phyloP scores from a whole-genome alignment of 2,797 vertebrate genomes.

The Danionella dracula region DNA sequence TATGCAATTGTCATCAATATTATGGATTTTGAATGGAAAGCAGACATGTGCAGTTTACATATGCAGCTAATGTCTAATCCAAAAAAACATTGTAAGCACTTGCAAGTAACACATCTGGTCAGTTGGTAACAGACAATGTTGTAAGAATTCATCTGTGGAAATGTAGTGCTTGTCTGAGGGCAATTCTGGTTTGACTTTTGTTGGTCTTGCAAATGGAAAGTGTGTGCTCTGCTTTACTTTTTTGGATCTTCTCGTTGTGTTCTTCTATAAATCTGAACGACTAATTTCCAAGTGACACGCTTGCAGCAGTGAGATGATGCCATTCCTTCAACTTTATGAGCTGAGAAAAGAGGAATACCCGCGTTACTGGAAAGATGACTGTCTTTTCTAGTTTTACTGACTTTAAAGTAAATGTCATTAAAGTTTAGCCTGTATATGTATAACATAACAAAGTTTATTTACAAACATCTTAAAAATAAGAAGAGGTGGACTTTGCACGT shows the following conservation, averaged over 20 bases:
- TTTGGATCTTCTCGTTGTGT: constrained; percentile 18
- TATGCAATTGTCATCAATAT: neutral
- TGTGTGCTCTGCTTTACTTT: constrained; percentile 13
- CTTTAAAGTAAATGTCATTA: neutral
- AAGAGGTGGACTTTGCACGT: too few relatives aligned
- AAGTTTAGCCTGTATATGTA: neutral
- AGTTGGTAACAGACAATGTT: neutral
- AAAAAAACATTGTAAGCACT: constrained; percentile 14
- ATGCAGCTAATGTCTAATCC: neutral
- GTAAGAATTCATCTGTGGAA: neutral
- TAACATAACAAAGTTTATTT: too few relatives aligned
- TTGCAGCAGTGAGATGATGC: constrained; percentile 16
- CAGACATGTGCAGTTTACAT: constrained; percentile 2
- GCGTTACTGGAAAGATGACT: constrained; percentile 1
- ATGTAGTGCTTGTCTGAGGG: neutral
- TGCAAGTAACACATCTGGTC: neutral
- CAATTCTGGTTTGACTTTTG: neutral
- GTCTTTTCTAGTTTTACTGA: neutral
- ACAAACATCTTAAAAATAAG: too few relatives aligned
- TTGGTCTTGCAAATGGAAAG: neutral
- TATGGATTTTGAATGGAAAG: constrained; percentile 8
- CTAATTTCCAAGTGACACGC: constrained; percentile 36
- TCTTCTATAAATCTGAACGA: constrained; percentile 45
- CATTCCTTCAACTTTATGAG: constrained; percentile 33
- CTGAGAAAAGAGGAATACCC: constrained; percentile 38